phyloP scores from a whole-genome alignment of 2,888 invertebrate genomes.

The Bugula neritina region DNA sequence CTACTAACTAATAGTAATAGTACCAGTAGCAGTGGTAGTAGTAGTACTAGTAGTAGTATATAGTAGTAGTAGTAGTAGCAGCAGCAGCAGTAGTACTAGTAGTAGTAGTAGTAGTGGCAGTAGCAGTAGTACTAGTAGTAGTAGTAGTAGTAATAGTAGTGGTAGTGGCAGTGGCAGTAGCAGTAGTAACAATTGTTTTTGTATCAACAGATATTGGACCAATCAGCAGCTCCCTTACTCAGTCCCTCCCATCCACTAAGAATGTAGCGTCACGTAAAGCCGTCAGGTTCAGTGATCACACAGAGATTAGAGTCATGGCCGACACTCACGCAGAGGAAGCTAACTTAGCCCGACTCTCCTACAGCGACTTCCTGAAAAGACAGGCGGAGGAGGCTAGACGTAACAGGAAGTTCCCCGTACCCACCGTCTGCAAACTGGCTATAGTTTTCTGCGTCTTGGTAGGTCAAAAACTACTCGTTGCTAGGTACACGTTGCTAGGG shows the following conservation, averaged over 20 bases:
- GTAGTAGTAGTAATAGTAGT: constrained; percentile 27
- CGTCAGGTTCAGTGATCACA: constrained; percentile 82
- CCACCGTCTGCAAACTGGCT: constrained; percentile 74
- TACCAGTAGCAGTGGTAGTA: not conserved
- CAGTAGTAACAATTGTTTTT: not conserved
- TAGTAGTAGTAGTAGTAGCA: constrained; percentile 23
- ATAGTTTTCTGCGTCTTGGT: constrained; percentile 79
- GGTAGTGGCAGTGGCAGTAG: not conserved
- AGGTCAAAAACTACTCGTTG: too few relatives aligned
- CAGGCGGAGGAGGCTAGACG: constrained; percentile 70
- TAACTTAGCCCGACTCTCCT: constrained; percentile 83
- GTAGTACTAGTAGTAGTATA: not conserved
- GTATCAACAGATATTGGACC: not conserved
- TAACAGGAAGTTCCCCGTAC: constrained; percentile 69
- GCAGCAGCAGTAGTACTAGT: constrained; percentile 24
- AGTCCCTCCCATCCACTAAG: not conserved
- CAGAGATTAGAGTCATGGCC: constrained; percentile 54
- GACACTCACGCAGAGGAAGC: constrained; percentile 79
- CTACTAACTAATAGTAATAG: too few relatives aligned
- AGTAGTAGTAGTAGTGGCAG: not conserved
- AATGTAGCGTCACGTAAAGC: constrained; percentile 52
- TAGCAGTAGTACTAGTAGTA: constrained; percentile 16
- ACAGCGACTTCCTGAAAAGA: constrained; percentile 80
- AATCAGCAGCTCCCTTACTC: not conserved
- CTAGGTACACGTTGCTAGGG: too few relatives aligned